These are phyloP conservation scores for Idaea dimidiata DNA, from an alignment of 2,888 invertebrate genomes.

Conservation along the genomic window DNA sequence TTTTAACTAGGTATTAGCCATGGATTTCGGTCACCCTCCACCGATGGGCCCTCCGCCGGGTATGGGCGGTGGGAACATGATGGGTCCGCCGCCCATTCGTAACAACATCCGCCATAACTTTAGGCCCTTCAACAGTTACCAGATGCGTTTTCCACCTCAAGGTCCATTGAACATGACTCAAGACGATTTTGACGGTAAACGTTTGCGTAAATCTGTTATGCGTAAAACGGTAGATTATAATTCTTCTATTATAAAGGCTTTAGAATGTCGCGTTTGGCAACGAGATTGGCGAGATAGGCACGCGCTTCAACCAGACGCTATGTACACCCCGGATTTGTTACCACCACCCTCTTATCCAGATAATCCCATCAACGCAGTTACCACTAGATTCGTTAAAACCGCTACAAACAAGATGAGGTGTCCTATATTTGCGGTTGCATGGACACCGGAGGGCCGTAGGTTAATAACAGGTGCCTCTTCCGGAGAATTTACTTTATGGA, in stretches of 20 bases:
- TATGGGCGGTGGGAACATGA: slow-evolving; percentile 43
- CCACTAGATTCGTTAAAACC: slow-evolving; percentile 97
- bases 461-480: slow-evolving; percentile 99
- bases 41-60: slow-evolving; percentile 72
- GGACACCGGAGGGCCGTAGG: slow-evolving; percentile 99
- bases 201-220: slow-evolving; percentile 97
- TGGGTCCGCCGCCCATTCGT: slow-evolving; percentile 56
- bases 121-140: slow-evolving; percentile 71
- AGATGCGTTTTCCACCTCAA: slow-evolving; percentile 76
- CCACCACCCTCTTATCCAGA: slow-evolving; percentile 97
- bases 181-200: slow-evolving; percentile 97
- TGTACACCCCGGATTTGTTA: slow-evolving; percentile 95
- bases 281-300: slow-evolving; percentile 94
- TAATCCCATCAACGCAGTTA: slow-evolving; percentile 97
- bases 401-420: slow-evolving; percentile 99
- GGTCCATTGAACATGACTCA: slow-evolving; percentile 86
- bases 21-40: slow-evolving; percentile 76
- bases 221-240: slow-evolving; percentile 99
- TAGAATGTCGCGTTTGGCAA: slow-evolving; percentile 98
- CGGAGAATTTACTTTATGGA: slow-evolving; percentile 99
- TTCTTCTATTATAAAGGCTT: slow-evolving; percentile 93
- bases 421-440: slow-evolving; percentile 98
- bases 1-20: slow-evolving; percentile 70
- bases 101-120: slow-evolving; percentile 75
- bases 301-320: slow-evolving; percentile 95